Conservation (phyloP, 2,113 vertebrate genomes). For the Lonchura striata region DNA sequence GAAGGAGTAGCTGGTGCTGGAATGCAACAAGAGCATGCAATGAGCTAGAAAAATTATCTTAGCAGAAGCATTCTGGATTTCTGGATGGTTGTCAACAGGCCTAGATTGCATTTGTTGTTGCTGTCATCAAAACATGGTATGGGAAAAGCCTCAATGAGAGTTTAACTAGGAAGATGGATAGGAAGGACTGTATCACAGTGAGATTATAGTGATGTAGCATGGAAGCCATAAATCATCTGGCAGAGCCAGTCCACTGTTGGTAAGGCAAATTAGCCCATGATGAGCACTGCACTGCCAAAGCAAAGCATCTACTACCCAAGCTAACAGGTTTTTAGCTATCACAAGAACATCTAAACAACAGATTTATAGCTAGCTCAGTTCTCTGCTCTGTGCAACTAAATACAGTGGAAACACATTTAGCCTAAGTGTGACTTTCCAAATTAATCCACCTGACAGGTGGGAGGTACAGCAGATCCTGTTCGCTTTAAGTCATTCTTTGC, state of each 20-base stretch:
- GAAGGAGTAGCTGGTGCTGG: not conserved
- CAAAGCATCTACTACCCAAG: not conserved
- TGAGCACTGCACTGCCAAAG: not conserved
- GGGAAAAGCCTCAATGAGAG: not conserved
- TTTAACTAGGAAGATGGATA: constrained; percentile 37
- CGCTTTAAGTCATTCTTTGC: not conserved
- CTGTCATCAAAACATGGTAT: not conserved
- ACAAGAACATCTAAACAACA: constrained; percentile 25
- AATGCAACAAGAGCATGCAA: not conserved
- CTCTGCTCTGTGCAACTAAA: constrained; percentile 5
- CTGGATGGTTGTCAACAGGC: constrained; percentile 10
- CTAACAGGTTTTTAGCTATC: not conserved
- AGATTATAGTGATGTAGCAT: not conserved
- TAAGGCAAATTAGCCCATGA: constrained; percentile 38
- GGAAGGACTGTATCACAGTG: not conserved
- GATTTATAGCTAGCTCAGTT: constrained; percentile 29
- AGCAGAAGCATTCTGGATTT: not conserved
- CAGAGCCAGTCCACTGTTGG: not conserved
- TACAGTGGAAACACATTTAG: constrained; percentile 31
- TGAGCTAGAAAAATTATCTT: not conserved
- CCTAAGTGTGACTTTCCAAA: constrained; percentile 38
- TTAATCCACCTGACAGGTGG: constrained; percentile 36
- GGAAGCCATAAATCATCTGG: constrained; percentile 29
- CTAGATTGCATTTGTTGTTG: constrained; percentile 15
- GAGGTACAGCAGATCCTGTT: constrained; percentile 17